Evolutionary conservation across 2,888 invertebrate genomes (phyloP).

Genomic region (Archips crataeganus): DNA sequence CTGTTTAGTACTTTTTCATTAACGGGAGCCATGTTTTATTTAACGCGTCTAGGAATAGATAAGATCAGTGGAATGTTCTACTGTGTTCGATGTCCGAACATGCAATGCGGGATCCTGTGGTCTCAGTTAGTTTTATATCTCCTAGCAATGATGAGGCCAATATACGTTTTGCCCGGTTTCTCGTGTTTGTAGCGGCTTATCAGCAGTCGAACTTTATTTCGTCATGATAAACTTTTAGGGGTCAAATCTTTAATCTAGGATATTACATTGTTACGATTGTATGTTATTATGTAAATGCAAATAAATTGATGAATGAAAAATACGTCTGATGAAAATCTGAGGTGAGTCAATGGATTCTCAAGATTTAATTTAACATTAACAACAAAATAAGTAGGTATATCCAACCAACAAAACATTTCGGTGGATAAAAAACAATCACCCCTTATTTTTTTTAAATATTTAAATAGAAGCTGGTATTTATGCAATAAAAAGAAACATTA

Average conservation of each 20-base stretch:
- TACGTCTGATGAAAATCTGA: conserved; percentile 4
- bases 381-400: too few species aligned
- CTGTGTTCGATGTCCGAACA: conserved; percentile 66
- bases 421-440: too few species aligned
- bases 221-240: conserved; percentile 31
- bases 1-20: conserved; percentile 70
- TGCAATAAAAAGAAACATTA: too few species aligned
- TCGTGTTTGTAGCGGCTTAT: conserved; percentile 18
- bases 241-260: conserved; percentile 23
- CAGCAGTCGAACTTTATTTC: conserved; percentile 21
- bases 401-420: too few species aligned
- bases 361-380: not conserved
- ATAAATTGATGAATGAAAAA: not conserved
- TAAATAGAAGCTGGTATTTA: too few species aligned
- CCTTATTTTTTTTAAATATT: too few species aligned
- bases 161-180: conserved; percentile 41
- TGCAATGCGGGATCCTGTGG: conserved; percentile 65
- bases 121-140: conserved; percentile 68
- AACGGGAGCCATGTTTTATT: conserved; percentile 73
- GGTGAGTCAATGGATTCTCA: not conserved
- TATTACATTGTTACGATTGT: not conserved
- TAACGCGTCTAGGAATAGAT: conserved; percentile 49
- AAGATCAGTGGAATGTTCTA: conserved; percentile 54
- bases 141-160: conserved; percentile 25
- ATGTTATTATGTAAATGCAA: not conserved